Percentiles rank a stretch among this genome's conserved stretches.
phyloP scores from a whole-genome alignment of 2,888 invertebrate species.

The Rapana venosa region DNA sequence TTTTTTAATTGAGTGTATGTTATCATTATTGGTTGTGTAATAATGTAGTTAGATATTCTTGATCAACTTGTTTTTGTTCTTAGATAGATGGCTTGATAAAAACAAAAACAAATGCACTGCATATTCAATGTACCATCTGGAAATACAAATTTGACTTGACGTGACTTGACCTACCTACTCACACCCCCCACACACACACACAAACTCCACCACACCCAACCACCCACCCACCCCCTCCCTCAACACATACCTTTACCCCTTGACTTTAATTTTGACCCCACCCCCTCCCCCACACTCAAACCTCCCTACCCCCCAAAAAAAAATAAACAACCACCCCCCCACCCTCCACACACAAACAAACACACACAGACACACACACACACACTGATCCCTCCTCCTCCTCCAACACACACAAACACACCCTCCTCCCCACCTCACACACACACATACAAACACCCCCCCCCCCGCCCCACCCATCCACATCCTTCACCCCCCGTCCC shows the following conservation, averaged over 20 bases:
- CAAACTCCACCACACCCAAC: background rate
- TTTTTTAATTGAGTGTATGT: too few relatives aligned
- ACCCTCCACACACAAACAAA: background rate
- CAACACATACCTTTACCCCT: too few relatives aligned
- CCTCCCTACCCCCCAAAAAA: background rate
- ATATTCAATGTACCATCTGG: too few relatives aligned
- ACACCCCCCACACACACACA: constrained; percentile 24
- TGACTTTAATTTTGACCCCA: too few relatives aligned
- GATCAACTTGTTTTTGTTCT: too few relatives aligned
- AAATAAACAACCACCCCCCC: background rate
- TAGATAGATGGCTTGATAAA: too few relatives aligned
- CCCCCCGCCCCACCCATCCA: background rate
- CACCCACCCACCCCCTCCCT: background rate
- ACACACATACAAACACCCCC: background rate
- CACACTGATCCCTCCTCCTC: background rate
- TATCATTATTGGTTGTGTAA: too few relatives aligned
- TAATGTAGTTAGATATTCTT: too few relatives aligned
- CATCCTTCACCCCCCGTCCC: background rate
- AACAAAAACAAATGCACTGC: too few relatives aligned
- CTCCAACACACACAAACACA: background rate
- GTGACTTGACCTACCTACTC: too few relatives aligned
- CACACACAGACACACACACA: constrained; percentile 20
- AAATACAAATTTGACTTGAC: too few relatives aligned
- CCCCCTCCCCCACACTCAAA: background rate
- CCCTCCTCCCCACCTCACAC: background rate